Conservation (phyloP, 2,888 invertebrate species). For the Cephus rjabovi region DNA sequence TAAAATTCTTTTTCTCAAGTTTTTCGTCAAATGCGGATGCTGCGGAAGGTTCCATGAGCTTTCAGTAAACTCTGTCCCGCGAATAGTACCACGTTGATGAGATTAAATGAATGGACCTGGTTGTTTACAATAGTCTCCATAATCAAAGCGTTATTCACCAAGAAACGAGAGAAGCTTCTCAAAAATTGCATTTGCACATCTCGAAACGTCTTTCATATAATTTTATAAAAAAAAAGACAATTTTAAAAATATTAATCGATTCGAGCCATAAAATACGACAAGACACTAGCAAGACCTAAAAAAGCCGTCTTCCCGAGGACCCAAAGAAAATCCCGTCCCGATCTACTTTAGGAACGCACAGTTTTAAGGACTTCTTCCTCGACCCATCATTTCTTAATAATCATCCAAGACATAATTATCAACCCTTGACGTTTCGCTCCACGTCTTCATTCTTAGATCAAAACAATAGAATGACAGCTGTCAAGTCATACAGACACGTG, state of each 20-base stretch:
- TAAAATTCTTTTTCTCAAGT: not conserved
- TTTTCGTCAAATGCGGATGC: not conserved
- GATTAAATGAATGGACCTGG: not conserved
- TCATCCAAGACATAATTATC: not conserved
- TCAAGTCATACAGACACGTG: not conserved
- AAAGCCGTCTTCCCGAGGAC: too few relatives aligned
- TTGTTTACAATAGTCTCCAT: not conserved
- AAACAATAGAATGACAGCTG: not conserved
- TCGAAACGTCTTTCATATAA: not conserved
- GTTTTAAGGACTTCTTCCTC: not conserved
- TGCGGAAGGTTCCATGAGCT: not conserved
- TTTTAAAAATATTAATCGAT: not conserved
- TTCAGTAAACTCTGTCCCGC: not conserved
- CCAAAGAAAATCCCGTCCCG: too few relatives aligned
- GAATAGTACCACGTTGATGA: not conserved
- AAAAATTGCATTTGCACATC: not conserved
- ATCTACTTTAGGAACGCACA: too few relatives aligned
- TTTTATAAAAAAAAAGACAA: not conserved
- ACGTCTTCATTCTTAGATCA: not conserved
- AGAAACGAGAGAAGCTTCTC: not conserved
- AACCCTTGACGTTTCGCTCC: not conserved
- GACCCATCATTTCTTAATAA: not conserved
- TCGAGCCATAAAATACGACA: too few relatives aligned
- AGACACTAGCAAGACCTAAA: too few relatives aligned
- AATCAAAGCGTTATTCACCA: not conserved